Conservation (phyloP, 2,113 vertebrate genomes). For the Mobula hypostoma region DNA sequence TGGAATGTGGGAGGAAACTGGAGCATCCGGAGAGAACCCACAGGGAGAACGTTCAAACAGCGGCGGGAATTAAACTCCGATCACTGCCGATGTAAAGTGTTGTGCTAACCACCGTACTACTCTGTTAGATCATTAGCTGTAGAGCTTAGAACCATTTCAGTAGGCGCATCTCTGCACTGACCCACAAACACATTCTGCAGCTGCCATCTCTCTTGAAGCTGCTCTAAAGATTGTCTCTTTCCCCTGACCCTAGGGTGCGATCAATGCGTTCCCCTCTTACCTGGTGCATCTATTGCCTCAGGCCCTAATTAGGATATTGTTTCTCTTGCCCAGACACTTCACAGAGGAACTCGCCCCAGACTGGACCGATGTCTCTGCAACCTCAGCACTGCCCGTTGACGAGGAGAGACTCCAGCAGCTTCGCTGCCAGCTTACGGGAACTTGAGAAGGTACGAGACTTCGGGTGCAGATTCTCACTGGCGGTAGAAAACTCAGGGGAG, state of each 20-base stretch:
- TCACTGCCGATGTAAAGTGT: no score
- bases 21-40: no score
- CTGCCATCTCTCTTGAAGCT: background rate
- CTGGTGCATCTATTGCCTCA: background rate
- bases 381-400: constrained; percentile 73
- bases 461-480: no score
- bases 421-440: constrained; percentile 84
- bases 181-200: no score
- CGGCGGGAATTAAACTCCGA: no score
- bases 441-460: constrained; percentile 74
- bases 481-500: background rate
- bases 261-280: background rate
- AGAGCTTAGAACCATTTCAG: background rate
- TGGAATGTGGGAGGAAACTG: no score
- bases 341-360: constrained; percentile 50
- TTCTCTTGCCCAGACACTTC: constrained; percentile 65
- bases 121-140: no score
- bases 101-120: no score
- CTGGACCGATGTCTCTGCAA: constrained; percentile 51
- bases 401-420: constrained; percentile 79
- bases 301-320: background rate
- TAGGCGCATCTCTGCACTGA: no score
- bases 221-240: background rate
- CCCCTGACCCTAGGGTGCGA: background rate
- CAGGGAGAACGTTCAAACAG: no score